These are phyloP conservation scores for Labeo catla DNA, from an alignment of 2,113 vertebrate genomes.

Conservation along the genomic window DNA sequence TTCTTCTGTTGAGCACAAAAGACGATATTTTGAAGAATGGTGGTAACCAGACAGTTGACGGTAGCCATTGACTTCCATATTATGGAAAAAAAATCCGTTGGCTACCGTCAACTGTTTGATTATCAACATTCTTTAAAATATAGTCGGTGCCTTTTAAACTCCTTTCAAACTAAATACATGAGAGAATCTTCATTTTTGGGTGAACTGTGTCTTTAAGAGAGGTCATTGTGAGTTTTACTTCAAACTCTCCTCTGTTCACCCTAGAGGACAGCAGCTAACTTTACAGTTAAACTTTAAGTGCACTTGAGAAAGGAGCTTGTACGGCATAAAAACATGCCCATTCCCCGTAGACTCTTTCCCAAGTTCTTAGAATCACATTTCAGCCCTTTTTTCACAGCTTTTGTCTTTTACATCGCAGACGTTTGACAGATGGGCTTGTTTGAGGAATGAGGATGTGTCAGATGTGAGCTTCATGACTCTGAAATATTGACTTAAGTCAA, in stretches of 20 bases:
- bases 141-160: neutral
- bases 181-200: neutral
- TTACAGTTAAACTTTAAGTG: constrained; percentile 38
- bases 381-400: constrained; percentile 38
- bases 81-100: neutral
- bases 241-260: neutral
- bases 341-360: constrained; percentile 34
- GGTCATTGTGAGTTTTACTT: neutral
- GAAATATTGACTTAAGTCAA: constrained; percentile 58
- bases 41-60: neutral
- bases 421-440: constrained; percentile 53
- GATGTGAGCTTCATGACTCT: constrained; percentile 40
- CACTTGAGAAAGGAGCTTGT: constrained; percentile 1
- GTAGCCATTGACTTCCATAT: neutral
- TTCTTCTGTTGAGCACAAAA: neutral
- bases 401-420: constrained; percentile 33
- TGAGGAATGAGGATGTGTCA: constrained; percentile 44
- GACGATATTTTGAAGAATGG: neutral
- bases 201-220: constrained; percentile 12
- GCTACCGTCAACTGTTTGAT: neutral
- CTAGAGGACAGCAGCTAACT: constrained; percentile 18
- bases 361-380: constrained; percentile 44
- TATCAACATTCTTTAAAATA: neutral
- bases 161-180: neutral
- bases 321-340: constrained; percentile 29